These are phyloP conservation scores for Scatophagus argus DNA, from an alignment of 2,113 vertebrate genomes.

Conservation along the genomic window DNA sequence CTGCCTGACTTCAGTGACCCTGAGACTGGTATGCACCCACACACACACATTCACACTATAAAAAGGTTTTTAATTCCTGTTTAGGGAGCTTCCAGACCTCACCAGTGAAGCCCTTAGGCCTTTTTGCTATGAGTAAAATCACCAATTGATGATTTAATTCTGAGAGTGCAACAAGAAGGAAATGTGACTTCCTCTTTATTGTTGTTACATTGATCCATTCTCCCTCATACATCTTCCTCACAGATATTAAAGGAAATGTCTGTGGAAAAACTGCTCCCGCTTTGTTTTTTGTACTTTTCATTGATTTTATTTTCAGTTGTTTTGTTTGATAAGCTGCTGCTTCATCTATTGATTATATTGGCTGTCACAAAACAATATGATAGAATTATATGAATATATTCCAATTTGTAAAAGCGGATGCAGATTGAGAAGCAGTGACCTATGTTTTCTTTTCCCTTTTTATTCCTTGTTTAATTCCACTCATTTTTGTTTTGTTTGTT, in stretches of 20 bases:
- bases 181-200: neutral
- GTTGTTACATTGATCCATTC: neutral
- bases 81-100: neutral
- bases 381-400: neutral
- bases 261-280: neutral
- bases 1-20: conserved; percentile 98
- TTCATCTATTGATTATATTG: neutral
- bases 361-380: neutral
- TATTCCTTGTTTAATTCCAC: conserved; percentile 24
- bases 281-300: neutral
- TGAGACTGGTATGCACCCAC: conserved; percentile 90
- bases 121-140: neutral
- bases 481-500: conserved; percentile 68
- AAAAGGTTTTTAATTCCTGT: too few species aligned
- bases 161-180: neutral
- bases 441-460: conserved; percentile 9
- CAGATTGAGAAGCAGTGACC: neutral
- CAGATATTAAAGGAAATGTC: neutral
- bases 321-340: neutral
- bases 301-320: neutral
- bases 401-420: neutral
- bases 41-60: conserved; percentile 4
- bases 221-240: neutral
- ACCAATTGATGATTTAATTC: neutral
- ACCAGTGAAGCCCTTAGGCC: neutral